Conservation (phyloP, 2,113 vertebrate genomes). For the Gadus chalcogrammus region DNA sequence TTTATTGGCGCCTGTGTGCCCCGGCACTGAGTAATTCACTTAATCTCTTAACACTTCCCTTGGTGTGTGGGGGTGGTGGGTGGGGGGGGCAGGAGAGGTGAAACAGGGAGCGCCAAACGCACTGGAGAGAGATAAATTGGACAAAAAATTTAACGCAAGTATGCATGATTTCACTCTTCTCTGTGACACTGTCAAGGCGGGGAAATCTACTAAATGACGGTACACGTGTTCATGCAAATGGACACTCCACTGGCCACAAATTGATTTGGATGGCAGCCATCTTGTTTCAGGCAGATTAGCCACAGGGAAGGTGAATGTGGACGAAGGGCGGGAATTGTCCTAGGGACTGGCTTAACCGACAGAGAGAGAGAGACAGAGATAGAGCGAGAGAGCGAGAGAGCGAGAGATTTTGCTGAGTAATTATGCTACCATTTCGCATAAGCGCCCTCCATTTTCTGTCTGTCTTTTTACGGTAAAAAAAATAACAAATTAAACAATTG, state of each 20-base stretch:
- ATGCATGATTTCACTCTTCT: slow-evolving; percentile 50
- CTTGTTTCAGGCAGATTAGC: slow-evolving; percentile 45
- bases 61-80: slow-evolving; percentile 3
- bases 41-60: slow-evolving; percentile 41
- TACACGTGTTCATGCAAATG: slow-evolving; percentile 67
- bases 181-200: slow-evolving; percentile 42
- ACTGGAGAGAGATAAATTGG: slow-evolving; percentile 36
- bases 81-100: background rate
- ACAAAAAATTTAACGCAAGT: slow-evolving; percentile 14
- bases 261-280: slow-evolving; percentile 65
- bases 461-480: too few species aligned
- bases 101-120: slow-evolving; percentile 21
- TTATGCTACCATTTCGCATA: too few species aligned
- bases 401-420: background rate
- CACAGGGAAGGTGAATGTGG: slow-evolving; percentile 22
- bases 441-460: too few species aligned
- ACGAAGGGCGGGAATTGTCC: slow-evolving; percentile 14
- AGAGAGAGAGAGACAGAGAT: slow-evolving; percentile 3
- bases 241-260: slow-evolving; percentile 58
- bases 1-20: slow-evolving; percentile 35
- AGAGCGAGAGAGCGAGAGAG: background rate
- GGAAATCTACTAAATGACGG: slow-evolving; percentile 57
- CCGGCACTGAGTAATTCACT: slow-evolving; percentile 30
- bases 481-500: too few species aligned
- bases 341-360: background rate